Conservation (phyloP, 2,113 vertebrate species). For the Eulemur macaco region DNA sequence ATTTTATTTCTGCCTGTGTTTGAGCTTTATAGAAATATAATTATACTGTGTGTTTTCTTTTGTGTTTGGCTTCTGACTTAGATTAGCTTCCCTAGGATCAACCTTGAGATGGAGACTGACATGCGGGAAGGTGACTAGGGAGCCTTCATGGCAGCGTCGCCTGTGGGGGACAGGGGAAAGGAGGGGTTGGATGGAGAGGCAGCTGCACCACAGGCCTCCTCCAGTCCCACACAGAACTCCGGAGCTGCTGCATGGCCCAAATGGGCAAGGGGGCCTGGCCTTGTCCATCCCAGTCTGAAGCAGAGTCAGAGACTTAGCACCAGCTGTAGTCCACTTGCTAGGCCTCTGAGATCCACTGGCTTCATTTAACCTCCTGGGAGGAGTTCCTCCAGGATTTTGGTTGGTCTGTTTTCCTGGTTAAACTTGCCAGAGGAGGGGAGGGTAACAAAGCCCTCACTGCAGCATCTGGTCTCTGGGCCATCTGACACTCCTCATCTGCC, state of each 20-base stretch:
- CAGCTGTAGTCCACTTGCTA: not conserved
- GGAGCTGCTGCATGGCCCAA: not conserved
- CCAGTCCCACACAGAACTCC: not conserved
- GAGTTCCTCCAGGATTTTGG: not conserved
- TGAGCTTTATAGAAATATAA: not conserved
- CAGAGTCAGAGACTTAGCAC: not conserved
- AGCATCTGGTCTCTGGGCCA: not conserved
- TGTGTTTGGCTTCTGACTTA: not conserved
- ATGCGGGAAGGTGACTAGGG: not conserved
- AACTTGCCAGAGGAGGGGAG: not conserved
- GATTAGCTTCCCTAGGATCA: not conserved
- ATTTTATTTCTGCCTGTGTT: not conserved
- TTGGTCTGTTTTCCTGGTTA: not conserved
- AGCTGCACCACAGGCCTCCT: not conserved
- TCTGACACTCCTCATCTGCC: not conserved
- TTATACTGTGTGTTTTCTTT: not conserved
- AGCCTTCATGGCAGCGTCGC: not conserved
- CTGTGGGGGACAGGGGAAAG: not conserved
- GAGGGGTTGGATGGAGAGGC: not conserved
- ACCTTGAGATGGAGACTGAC: not conserved
- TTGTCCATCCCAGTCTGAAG: not conserved
- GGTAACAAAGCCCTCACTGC: not conserved
- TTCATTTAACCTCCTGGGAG: not conserved
- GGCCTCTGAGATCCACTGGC: not conserved
- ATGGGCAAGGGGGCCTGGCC: not conserved